A percentile compares a stretch with the other conserved stretches of the same genome.
These are phyloP conservation scores for Griposia aprilina DNA, from an alignment of 2,888 invertebrate genomes.

Conservation along the genomic window DNA sequence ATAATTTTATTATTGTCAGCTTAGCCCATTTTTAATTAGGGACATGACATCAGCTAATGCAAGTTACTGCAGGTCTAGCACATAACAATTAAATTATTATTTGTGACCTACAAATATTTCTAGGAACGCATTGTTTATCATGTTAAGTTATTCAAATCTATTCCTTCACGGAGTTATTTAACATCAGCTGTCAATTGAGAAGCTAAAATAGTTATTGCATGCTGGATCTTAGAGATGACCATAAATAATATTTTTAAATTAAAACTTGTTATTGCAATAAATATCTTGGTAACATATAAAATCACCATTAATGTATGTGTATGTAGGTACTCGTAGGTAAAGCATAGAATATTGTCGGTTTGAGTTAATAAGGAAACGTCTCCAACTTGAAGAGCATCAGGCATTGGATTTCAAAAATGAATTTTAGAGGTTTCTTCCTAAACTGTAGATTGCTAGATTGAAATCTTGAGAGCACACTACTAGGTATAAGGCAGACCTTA, in stretches of 20 bases:
- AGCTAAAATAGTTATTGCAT: conserved; percentile 38
- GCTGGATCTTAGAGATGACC: conserved; percentile 16
- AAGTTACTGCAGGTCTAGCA: conserved; percentile 32
- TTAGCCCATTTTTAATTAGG: conserved; percentile 1
- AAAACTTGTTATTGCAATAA: conserved; percentile 28
- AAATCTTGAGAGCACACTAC: background rate
- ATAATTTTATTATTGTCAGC: background rate
- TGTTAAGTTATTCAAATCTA: conserved; percentile 57
- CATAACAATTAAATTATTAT: conserved; percentile 60
- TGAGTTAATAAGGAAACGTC: background rate
- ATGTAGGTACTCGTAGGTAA: background rate
- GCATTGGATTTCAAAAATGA: background rate
- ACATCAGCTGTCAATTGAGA: conserved; percentile 52
- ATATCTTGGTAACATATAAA: conserved; percentile 14
- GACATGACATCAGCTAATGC: conserved; percentile 40
- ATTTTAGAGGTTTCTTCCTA: background rate
- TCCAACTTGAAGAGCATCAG: background rate
- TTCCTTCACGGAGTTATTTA: conserved; percentile 56
- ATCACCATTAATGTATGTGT: background rate
- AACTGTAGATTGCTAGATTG: background rate
- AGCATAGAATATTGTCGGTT: background rate
- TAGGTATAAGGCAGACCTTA: no score
- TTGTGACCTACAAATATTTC: conserved; percentile 62
- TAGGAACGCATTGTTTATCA: conserved; percentile 48
- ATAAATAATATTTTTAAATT: conserved; percentile 27